Percentiles rank a stretch among this genome's conserved stretches.
phyloP scores from a whole-genome alignment of 2,797 vertebrate species.

The Chelon auratus region DNA sequence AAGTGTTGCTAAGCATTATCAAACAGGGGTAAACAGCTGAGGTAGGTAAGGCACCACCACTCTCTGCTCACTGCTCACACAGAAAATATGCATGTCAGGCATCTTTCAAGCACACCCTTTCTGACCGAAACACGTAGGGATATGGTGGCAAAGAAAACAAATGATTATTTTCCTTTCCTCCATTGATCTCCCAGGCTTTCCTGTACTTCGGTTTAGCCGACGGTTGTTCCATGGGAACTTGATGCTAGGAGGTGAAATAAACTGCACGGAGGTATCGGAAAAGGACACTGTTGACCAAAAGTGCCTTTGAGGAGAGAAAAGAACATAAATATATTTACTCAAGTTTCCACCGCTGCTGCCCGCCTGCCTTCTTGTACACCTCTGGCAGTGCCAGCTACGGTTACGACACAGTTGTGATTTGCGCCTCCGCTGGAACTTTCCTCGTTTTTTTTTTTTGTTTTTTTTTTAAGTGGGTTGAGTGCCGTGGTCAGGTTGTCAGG shows the following conservation, averaged over 20 bases:
- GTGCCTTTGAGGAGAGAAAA: slow-evolving; percentile 63
- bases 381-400: slow-evolving; percentile 50
- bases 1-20: slow-evolving; percentile 79
- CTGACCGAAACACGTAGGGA: slow-evolving; percentile 41
- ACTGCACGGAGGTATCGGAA: slow-evolving; percentile 64
- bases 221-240: slow-evolving; percentile 72
- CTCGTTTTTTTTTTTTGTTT: slow-evolving; percentile 51
- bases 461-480: slow-evolving; percentile 66
- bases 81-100: slow-evolving; percentile 46
- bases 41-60: slow-evolving; percentile 13
- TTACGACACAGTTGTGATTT: slow-evolving; percentile 72
- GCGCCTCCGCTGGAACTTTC: slow-evolving; percentile 82
- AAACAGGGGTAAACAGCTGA: slow-evolving; percentile 76
- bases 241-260: slow-evolving; percentile 56
- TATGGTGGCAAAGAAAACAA: slow-evolving; percentile 61
- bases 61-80: slow-evolving; percentile 33
- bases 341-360: slow-evolving; percentile 67
- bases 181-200: slow-evolving; percentile 46
- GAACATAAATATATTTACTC: slow-evolving; percentile 77
- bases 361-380: slow-evolving; percentile 40
- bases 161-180: slow-evolving; percentile 50
- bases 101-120: slow-evolving; percentile 13
- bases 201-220: slow-evolving; percentile 53
- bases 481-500: slow-evolving; percentile 64
- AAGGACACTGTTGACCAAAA: slow-evolving; percentile 58